Evolutionary conservation across 1,140 invertebrate genomes (phyloP).

Genomic region (Musca vetustissima): DNA sequence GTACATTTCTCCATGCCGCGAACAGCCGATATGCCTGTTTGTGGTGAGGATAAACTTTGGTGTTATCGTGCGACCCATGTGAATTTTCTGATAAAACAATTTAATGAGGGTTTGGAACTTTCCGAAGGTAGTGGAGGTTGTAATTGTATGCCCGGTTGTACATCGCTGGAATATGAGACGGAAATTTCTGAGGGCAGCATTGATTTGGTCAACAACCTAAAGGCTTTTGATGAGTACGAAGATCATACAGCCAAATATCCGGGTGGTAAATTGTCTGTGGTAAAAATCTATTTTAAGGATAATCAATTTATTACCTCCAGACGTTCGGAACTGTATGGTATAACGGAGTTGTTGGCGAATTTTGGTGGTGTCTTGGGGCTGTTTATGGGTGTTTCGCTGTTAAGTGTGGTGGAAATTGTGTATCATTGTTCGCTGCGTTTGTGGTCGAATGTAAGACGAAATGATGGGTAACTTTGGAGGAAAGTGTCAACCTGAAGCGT

Average conservation of each 20-base stretch:
- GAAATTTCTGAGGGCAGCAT: constrained; percentile 69
- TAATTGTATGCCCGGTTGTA: constrained; percentile 69
- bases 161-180: constrained; percentile 66
- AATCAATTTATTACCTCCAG: constrained; percentile 60
- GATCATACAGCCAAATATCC: constrained; percentile 51
- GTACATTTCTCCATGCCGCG: constrained; percentile 63
- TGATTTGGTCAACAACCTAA: constrained; percentile 59
- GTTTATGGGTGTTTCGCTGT: constrained; percentile 66
- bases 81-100: constrained; percentile 60
- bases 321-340: constrained; percentile 60
- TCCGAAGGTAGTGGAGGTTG: constrained; percentile 57
- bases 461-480: too few species aligned
- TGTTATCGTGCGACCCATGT: constrained; percentile 59
- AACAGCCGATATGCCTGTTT: constrained; percentile 61
- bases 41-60: constrained; percentile 58
- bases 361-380: constrained; percentile 62
- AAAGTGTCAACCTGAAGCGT: too few species aligned
- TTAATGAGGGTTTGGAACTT: constrained; percentile 50
- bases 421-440: constrained; percentile 62
- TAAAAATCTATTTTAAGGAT: constrained; percentile 60
- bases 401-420: constrained; percentile 66
- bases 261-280: constrained; percentile 52
- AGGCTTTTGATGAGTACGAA: constrained; percentile 50
- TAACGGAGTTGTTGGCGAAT: constrained; percentile 61
- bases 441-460: constrained; percentile 37